Percentiles rank a stretch among this genome's conserved stretches.
Evolutionary conservation across 2,888 invertebrate species (phyloP).

Genomic region (Caenorhabditis zanzibari): DNA sequence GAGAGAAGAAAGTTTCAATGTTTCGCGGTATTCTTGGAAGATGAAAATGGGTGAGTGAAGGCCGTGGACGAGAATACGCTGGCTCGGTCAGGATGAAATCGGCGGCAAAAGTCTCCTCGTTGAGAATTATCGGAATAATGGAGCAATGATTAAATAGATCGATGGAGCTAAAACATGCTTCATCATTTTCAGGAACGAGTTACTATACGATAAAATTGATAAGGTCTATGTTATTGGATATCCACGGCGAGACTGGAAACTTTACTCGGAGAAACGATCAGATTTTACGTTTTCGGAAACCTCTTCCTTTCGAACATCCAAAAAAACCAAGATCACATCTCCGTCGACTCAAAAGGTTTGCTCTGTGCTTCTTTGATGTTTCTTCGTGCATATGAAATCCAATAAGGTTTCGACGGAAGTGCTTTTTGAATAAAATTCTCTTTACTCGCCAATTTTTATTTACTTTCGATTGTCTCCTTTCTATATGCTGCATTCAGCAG

Average conservation of each 20-base stretch:
- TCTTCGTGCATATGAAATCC: background rate
- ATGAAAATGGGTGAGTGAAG: constrained; percentile 39
- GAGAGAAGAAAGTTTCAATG: constrained; percentile 40
- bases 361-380: background rate
- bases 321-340: background rate
- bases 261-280: constrained; percentile 5
- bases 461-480: background rate
- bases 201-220: constrained; percentile 5
- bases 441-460: background rate
- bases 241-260: constrained; percentile 39
- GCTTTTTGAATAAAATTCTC: background rate
- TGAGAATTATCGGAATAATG: background rate
- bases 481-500: background rate
- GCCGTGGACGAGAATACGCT: constrained; percentile 28
- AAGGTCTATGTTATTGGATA: constrained; percentile 41
- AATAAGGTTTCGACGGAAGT: constrained; percentile 6
- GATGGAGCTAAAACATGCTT: no score
- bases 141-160: background rate
- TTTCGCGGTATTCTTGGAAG: constrained; percentile 44
- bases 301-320: background rate
- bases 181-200: constrained; percentile 32
- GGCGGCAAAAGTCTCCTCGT: background rate
- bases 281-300: constrained; percentile 13
- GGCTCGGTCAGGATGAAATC: background rate
- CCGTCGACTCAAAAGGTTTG: constrained; percentile 17